Percentiles rank a stretch among this genome's conserved stretches.
Conservation (phyloP, 1,140 invertebrate species). For the Bombus cullumanus region DNA sequence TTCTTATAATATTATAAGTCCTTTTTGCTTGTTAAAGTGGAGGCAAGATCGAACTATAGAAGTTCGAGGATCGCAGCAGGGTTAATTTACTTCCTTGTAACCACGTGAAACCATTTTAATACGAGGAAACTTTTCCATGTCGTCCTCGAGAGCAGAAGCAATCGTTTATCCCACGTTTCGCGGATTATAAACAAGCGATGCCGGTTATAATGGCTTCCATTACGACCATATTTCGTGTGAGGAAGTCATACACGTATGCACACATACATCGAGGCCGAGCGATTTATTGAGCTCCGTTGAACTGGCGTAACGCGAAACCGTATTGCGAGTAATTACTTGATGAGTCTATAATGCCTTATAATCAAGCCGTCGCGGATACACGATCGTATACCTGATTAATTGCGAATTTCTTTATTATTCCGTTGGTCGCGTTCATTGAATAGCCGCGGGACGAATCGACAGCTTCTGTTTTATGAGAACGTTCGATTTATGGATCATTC, state of each 20-base stretch:
- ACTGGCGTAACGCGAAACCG: conserved; percentile 52
- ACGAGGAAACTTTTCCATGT: neutral
- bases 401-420: conserved; percentile 59
- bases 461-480: neutral
- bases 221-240: conserved; percentile 55
- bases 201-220: conserved; percentile 48
- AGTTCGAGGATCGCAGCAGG: too few relatives aligned
- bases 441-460: conserved; percentile 6
- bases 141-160: neutral
- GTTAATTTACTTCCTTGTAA: neutral
- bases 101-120: neutral
- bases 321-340: conserved; percentile 61
- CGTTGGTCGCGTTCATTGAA: conserved; percentile 8
- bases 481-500: neutral
- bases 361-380: conserved; percentile 36
- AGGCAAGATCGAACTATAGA: too few relatives aligned
- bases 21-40: too few relatives aligned
- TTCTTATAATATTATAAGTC: too few relatives aligned
- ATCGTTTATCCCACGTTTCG: conserved; percentile 56
- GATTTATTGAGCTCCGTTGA: conserved; percentile 55
- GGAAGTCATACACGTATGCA: conserved; percentile 30
- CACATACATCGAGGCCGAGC: conserved; percentile 40
- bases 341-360: conserved; percentile 60
- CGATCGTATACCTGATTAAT: conserved; percentile 26
- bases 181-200: conserved; percentile 51